These are phyloP conservation scores for Lacerta bilineata DNA, from an alignment of 2,797 vertebrate species.

Conservation along the genomic window DNA sequence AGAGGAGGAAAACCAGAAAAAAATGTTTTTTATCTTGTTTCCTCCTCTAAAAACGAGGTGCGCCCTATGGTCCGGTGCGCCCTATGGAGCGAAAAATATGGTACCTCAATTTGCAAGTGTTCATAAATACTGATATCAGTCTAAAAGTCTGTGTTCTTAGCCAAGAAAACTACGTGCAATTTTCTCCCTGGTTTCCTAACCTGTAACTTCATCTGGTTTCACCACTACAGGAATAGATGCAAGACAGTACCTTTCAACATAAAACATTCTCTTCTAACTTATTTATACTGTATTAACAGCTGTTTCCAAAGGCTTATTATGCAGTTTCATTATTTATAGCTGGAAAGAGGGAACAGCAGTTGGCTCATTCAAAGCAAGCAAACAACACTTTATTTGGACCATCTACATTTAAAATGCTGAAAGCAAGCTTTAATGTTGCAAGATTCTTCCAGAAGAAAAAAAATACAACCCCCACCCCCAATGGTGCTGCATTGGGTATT, in stretches of 20 bases:
- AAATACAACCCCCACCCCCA: background rate
- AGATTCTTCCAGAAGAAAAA: background rate
- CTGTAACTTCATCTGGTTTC: background rate
- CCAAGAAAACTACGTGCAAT: background rate
- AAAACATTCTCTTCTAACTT: background rate
- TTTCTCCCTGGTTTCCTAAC: background rate
- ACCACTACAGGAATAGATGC: background rate
- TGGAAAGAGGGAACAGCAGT: background rate
- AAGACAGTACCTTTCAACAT: background rate
- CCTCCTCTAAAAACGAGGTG: too few species aligned
- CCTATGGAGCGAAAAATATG: too few species aligned
- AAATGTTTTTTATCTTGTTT: too few species aligned
- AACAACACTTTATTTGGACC: background rate
- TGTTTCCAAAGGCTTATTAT: background rate
- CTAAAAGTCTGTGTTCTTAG: background rate
- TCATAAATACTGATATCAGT: background rate
- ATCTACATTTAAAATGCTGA: background rate
- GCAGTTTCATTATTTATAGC: constrained; percentile 14
- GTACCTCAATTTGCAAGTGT: background rate
- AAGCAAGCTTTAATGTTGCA: background rate
- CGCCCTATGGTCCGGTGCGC: too few species aligned
- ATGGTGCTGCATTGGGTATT: background rate
- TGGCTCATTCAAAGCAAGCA: background rate
- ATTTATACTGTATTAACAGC: background rate
- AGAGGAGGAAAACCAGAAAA: too few species aligned